A percentile compares a stretch with the other conserved stretches of the same genome.
Evolutionary conservation across 1,140 invertebrate species (phyloP).

Genomic region (Pollicipes pollicipes): DNA sequence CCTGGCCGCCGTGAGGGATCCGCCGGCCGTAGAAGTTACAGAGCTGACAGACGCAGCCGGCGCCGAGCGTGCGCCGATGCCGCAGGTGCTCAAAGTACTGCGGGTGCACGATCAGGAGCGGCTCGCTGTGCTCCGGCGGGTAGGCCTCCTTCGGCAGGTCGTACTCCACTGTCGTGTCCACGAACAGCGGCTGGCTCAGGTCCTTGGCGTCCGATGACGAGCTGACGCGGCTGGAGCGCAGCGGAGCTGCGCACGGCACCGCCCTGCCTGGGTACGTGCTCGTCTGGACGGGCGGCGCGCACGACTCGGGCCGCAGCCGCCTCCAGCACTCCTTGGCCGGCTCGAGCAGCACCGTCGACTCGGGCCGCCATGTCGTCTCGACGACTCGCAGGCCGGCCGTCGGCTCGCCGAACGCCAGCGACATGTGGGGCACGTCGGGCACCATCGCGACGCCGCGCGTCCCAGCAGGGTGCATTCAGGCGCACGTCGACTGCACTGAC

Average conservation of each 20-base stretch:
- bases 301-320: not conserved
- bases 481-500: not conserved
- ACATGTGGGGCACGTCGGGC: not conserved
- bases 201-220: not conserved
- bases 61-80: not conserved
- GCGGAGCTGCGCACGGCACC: not conserved
- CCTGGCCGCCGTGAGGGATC: not conserved
- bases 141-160: not conserved
- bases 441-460: not conserved
- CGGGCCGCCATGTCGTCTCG: too few species aligned
- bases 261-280: not conserved
- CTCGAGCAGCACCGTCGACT: not conserved
- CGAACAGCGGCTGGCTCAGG: not conserved
- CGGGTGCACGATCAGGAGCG: not conserved
- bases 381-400: too few species aligned
- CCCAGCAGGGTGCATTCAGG: not conserved
- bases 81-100: not conserved
- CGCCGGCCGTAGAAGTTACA: not conserved
- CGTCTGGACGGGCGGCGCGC: not conserved
- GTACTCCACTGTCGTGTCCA: not conserved
- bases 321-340: not conserved
- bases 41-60: not conserved
- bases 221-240: not conserved
- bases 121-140: not conserved
- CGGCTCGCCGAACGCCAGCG: not conserved